Evolutionary conservation across 1,140 invertebrate species (phyloP), one percentile per base, ranked within the genome.

Genomic region (Brachionus paranguensis): DNA sequence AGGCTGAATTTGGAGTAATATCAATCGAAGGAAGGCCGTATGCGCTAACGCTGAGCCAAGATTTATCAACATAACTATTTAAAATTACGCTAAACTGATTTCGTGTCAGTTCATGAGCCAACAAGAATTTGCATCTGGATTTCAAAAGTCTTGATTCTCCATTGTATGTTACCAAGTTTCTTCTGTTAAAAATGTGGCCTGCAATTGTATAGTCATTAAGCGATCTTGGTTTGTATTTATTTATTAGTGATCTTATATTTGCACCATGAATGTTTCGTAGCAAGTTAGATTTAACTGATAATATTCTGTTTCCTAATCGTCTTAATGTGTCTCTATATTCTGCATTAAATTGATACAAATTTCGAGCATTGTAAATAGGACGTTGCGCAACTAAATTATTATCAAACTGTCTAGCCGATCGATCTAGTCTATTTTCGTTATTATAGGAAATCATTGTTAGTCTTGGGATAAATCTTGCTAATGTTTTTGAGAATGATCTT

Each of bases 161-260:
- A 24, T 81, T 47, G n/a, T 37, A 81, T 14, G 78, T 27, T 11
- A 81, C 43, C 12, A 81, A 43, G 29, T 64, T 81, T 60, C 78
- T 41, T 81, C 53, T 64, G 33, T 81, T 81, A 33, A 81, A 81
- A 11, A 81, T 29, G 17, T 60, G 53, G 10, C 37, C 78, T 37
- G 33, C 78, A 10, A 81, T 45, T 11, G 78, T 81, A 24, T 43
- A 81, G 4, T 81, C 53, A 10, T 17, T 43, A 1, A 64, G 8
- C 8, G 53, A 64, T 81, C 78, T 60, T 24, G 41, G 37, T 27
- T 81, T 81, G 14, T 81, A 81, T 81, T 81, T 81, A 45, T 81
- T 60, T 33, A 81, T 81, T 0, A 81, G 8, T 11, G 50, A 33
- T 68, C 64, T 64, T 11, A 81, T 27, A 68, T 24, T 45, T 4